Percentiles rank a stretch among this genome's conserved stretches.
Conservation (phyloP, 2,888 invertebrate genomes). For the Chloroclystis v-ata region DNA sequence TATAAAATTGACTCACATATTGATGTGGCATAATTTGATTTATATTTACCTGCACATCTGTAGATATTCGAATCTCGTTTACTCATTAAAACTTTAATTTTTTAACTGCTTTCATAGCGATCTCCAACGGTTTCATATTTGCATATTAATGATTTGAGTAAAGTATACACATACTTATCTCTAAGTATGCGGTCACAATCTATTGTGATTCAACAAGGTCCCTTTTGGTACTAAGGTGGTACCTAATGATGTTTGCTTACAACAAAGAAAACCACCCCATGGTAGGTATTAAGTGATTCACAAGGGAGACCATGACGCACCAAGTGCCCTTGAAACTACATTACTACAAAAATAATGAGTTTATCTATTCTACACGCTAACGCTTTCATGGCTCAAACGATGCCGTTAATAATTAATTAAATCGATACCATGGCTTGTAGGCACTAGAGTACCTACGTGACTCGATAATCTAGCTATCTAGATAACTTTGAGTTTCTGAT, state of each 20-base stretch:
- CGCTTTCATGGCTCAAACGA: conserved; percentile 31
- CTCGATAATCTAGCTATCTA: conserved; percentile 2
- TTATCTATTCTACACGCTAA: conserved; percentile 38
- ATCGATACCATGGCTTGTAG: conserved; percentile 14
- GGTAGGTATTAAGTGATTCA: conserved; percentile 4
- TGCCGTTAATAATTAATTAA: conserved; percentile 32
- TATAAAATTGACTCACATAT: too few species aligned
- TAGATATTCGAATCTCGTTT: too few species aligned
- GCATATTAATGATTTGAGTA: too few species aligned
- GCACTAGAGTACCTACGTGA: too few species aligned
- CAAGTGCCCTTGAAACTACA: conserved; percentile 43
- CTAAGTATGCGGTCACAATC: background rate
- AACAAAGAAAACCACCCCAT: conserved; percentile 15
- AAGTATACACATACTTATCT: too few species aligned
- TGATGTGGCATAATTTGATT: too few species aligned
- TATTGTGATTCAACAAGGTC: background rate
- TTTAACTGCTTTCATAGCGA: too few species aligned
- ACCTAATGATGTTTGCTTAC: conserved; percentile 9
- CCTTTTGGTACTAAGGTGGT: background rate
- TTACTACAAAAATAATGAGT: conserved; percentile 37
- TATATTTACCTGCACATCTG: too few species aligned
- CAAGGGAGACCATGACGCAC: conserved; percentile 35
- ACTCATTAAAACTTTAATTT: too few species aligned
- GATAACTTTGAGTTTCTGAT: background rate
- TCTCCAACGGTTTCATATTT: background rate